Conservation (phyloP, 2,797 vertebrate species). For the Enteromius argenteus region DNA sequence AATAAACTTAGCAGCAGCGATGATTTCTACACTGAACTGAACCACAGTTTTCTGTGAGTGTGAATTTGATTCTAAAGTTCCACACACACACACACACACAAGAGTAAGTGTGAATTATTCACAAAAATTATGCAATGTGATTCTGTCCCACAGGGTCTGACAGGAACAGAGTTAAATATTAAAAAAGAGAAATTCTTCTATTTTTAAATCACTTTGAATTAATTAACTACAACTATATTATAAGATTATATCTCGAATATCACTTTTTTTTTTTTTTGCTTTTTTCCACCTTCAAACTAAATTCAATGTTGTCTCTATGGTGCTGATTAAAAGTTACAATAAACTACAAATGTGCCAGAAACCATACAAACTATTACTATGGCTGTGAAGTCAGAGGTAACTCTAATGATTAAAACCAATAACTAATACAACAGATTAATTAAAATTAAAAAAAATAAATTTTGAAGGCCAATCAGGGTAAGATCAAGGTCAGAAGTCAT, state of each 20-base stretch:
- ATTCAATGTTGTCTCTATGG: neutral
- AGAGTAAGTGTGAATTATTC: slow-evolving; percentile 37
- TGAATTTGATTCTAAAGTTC: neutral
- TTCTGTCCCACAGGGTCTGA: slow-evolving; percentile 21
- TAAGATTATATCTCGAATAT: neutral
- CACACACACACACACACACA: neutral
- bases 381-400: neutral
- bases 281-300: neutral
- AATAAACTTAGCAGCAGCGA: neutral
- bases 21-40: neutral
- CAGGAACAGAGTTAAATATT: slow-evolving; percentile 23
- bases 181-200: slow-evolving; percentile 3
- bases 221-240: neutral
- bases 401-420: neutral
- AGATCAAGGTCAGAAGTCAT: slow-evolving; percentile 21
- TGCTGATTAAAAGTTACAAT: slow-evolving; percentile 7
- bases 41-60: neutral
- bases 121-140: slow-evolving; percentile 25
- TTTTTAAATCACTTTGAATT: neutral
- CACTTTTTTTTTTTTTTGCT: neutral
- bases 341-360: neutral
- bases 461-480: neutral
- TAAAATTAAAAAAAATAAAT: neutral
- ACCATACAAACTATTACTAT: neutral
- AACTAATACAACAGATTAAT: too few relatives aligned